Evolutionary conservation across 2,888 invertebrate genomes (phyloP), one percentile per base, ranked within the genome.

Genomic region (Dendrolimus pini): DNA sequence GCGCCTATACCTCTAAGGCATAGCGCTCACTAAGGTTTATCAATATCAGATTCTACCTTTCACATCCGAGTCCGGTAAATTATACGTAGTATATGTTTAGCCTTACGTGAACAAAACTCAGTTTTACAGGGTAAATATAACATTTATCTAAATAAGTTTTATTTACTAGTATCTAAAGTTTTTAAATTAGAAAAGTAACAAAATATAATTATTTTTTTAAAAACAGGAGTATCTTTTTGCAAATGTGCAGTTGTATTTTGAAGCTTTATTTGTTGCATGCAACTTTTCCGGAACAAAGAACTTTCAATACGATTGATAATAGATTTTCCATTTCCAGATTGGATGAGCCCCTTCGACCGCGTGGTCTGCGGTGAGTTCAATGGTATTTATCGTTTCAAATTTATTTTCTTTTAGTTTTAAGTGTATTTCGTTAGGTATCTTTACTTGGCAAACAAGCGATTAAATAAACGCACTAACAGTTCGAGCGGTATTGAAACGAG

Each of bases 321-420:
- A 91, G 91, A 91, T 90, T 91, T 88, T 92, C 91, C 87, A 91
- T 92, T 95, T 94, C 85, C 94, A 97, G 96, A 97, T 93, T 97
- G 96, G 96, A 97, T 97, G 96, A 96, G 95, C 92, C 96, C 96
- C 83, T 97, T 96, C 92, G 96, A 97, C 93, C 94, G 96, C 92
- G 96, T 97, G 92, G 96, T 97, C 91, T 97, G 96, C 93, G 96
- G 96, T 94, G 95, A 96, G 95, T 96, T 95, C 86, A 94, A 94
- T 93, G 95, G 95, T 95, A 94, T 93, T 94, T 93, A 93, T 91
- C 89, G 88, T 91, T 92, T 92, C 86, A 87, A 85, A 83, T 91
- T 92, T 91, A 87, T 91, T 91, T 90, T 91, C 82, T 91, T 91
- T 91, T 89, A 87, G 82, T 87, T 89, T 78, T 87, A 89, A 89